Conservation (phyloP, 2,888 invertebrate species). For the Bellardia bayeri region DNA sequence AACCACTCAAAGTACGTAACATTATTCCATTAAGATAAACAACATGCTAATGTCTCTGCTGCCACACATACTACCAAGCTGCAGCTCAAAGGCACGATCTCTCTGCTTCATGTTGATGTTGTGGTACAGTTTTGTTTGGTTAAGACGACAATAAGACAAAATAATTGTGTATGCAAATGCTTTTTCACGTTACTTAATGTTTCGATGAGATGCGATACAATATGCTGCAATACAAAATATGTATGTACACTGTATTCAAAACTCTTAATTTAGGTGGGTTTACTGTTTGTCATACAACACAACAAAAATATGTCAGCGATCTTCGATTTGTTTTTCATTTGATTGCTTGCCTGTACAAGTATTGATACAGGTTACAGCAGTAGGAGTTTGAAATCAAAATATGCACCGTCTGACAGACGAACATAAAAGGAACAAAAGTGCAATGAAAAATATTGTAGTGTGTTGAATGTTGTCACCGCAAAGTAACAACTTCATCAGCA, state of each 20-base stretch:
- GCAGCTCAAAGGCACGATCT: neutral
- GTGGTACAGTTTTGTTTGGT: conserved; percentile 10
- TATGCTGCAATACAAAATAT: neutral
- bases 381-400: conserved; percentile 24
- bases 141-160: conserved; percentile 24
- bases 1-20: conserved; percentile 49
- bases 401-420: neutral
- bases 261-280: conserved; percentile 64
- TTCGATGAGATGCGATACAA: neutral
- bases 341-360: neutral
- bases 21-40: conserved; percentile 61
- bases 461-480: conserved; percentile 37
- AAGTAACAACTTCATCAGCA: conserved; percentile 57
- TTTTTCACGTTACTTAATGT: neutral
- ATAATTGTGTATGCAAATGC: conserved; percentile 45
- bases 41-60: conserved; percentile 35
- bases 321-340: conserved; percentile 29
- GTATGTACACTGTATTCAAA: neutral
- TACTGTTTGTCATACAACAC: conserved; percentile 37
- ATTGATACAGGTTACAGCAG: conserved; percentile 40
- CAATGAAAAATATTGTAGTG: neutral
- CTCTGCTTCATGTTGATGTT: neutral
- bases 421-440: neutral
- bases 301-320: conserved; percentile 45
- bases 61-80: neutral